phyloP scores from a whole-genome alignment of 2,113 vertebrate species.

The Anser cygnoides region DNA sequence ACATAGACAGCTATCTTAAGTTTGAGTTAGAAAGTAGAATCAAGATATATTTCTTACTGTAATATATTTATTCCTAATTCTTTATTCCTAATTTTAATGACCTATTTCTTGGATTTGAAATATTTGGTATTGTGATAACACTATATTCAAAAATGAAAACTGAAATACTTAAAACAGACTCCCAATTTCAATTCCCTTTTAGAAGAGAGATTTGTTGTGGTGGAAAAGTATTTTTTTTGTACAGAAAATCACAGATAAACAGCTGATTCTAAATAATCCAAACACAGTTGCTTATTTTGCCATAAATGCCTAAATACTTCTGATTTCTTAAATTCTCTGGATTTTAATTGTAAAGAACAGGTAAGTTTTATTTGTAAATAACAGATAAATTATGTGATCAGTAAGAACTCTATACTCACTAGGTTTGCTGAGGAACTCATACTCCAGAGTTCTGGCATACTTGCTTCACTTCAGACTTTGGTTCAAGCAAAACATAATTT shows the following conservation, averaged over 20 bases:
- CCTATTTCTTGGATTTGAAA: background rate
- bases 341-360: background rate
- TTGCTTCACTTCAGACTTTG: background rate
- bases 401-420: background rate
- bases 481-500: constrained; percentile 30
- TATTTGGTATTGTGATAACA: background rate
- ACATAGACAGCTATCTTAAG: background rate
- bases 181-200: background rate
- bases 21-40: background rate
- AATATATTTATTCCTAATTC: background rate
- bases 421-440: background rate
- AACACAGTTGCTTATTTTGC: background rate
- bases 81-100: background rate
- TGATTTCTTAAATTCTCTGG: background rate
- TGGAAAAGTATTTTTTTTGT: background rate
- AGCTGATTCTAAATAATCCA: background rate
- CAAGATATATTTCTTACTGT: background rate
- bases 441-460: background rate
- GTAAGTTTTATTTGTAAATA: background rate
- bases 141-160: background rate
- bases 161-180: background rate
- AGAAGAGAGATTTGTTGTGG: background rate
- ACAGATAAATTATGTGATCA: background rate
- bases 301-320: background rate
- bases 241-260: background rate